Percentiles rank a stretch among this genome's conserved stretches.
Evolutionary conservation across 2,113 vertebrate species (phyloP).

Genomic region (Furnarius figulus): DNA sequence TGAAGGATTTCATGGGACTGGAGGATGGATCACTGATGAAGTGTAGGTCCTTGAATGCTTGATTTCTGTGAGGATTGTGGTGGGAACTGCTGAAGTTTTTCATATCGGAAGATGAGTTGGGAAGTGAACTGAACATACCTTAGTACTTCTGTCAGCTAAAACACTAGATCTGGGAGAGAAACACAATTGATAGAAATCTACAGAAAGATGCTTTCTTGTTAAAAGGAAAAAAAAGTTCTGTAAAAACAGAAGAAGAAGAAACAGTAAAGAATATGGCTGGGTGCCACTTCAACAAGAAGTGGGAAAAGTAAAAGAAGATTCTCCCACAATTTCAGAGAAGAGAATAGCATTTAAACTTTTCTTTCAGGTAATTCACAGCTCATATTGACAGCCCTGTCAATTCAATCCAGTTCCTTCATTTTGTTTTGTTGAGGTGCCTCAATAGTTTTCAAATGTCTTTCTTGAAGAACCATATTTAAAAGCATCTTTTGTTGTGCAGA

Average conservation of each 20-base stretch:
- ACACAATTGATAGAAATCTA: background rate
- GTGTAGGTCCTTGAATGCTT: background rate
- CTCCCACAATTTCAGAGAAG: background rate
- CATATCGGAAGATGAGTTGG: background rate
- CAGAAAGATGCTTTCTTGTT: background rate
- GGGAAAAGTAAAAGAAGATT: background rate
- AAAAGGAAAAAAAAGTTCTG: background rate
- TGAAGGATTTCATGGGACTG: background rate
- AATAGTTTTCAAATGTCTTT: background rate
- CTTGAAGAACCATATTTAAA: background rate
- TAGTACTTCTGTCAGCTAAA: background rate
- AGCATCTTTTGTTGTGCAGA: background rate
- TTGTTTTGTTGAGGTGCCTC: background rate
- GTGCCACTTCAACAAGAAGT: background rate
- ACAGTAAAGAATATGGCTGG: background rate
- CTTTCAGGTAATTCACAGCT: background rate
- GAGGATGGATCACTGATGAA: fast-evolving
- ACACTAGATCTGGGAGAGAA: background rate
- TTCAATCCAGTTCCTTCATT: background rate
- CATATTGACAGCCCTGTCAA: background rate
- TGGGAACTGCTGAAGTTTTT: background rate
- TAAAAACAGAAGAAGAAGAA: background rate
- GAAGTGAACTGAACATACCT: background rate
- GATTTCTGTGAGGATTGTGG: background rate
- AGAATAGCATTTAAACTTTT: background rate